A percentile compares a stretch with the other conserved stretches of the same genome.
These are phyloP conservation scores for Sylvia borin DNA, from an alignment of 2,797 vertebrate species.

Conservation along the genomic window DNA sequence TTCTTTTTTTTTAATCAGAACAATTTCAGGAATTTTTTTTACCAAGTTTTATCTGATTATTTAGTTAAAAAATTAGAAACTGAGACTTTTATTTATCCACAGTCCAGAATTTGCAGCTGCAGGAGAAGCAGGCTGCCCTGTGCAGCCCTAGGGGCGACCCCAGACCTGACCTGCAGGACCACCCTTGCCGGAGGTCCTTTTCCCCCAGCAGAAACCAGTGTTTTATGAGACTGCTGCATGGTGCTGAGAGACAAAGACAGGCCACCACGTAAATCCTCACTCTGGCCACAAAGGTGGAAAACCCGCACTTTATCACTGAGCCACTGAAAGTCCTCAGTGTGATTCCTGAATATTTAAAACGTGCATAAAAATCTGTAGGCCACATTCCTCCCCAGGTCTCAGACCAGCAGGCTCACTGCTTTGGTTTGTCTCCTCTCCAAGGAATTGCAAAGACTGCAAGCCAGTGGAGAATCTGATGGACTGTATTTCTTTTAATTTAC, in stretches of 20 bases:
- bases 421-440: not conserved
- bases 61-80: constrained; percentile 58
- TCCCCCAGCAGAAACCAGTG: not conserved
- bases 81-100: constrained; percentile 28
- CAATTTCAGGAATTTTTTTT: not conserved
- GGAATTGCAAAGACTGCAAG: not conserved
- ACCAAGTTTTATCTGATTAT: constrained; percentile 45
- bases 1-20: not conserved
- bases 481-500: not conserved
- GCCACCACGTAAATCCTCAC: not conserved
- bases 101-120: constrained; percentile 27
- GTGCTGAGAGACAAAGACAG: not conserved
- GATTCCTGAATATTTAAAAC: not conserved
- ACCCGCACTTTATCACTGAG: constrained; percentile 2
- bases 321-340: not conserved
- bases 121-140: not conserved
- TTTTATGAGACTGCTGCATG: constrained; percentile 12
- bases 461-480: not conserved
- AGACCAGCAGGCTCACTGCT: not conserved
- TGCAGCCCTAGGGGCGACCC: constrained; percentile 17
- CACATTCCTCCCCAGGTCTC: constrained; percentile 3
- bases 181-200: constrained; percentile 24
- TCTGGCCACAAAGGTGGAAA: not conserved
- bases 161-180: constrained; percentile 48
- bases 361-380: not conserved